These are phyloP conservation scores for Luperina testacea DNA, from an alignment of 2,888 invertebrate genomes.

Conservation along the genomic window DNA sequence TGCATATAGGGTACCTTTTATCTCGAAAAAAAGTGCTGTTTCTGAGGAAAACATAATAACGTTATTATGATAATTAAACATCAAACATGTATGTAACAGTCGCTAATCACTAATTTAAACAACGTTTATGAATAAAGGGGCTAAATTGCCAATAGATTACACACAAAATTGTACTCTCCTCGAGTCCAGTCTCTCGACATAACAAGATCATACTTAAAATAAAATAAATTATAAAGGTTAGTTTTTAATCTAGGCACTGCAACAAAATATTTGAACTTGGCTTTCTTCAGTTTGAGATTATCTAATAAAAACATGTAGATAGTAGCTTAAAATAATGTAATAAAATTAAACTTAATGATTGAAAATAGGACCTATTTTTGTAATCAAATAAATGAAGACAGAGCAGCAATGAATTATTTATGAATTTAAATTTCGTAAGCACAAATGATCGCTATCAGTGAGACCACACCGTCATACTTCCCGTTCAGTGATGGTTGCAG, in stretches of 20 bases:
- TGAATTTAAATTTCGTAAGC: neutral
- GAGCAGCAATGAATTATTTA: too few relatives aligned
- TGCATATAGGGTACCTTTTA: too few relatives aligned
- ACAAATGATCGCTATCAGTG: conserved; percentile 21
- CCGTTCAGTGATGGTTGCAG: conserved; percentile 59
- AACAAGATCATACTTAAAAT: too few relatives aligned
- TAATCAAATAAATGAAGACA: neutral
- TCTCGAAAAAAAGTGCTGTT: too few relatives aligned
- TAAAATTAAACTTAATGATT: neutral
- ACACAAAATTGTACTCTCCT: neutral
- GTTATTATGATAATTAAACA: too few relatives aligned
- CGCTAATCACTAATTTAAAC: too few relatives aligned
- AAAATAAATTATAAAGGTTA: neutral
- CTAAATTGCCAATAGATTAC: too few relatives aligned
- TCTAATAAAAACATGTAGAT: neutral
- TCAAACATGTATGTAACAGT: too few relatives aligned
- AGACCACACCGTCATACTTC: conserved; percentile 28
- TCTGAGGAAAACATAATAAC: too few relatives aligned
- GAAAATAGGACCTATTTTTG: neutral
- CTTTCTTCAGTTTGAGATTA: neutral
- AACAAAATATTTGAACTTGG: neutral
- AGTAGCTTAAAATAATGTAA: neutral
- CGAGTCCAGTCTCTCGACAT: neutral
- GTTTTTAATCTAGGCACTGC: neutral
- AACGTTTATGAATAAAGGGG: too few relatives aligned